Conservation (phyloP, 2,113 vertebrate genomes). For the Rhodinocichla rosea region DNA sequence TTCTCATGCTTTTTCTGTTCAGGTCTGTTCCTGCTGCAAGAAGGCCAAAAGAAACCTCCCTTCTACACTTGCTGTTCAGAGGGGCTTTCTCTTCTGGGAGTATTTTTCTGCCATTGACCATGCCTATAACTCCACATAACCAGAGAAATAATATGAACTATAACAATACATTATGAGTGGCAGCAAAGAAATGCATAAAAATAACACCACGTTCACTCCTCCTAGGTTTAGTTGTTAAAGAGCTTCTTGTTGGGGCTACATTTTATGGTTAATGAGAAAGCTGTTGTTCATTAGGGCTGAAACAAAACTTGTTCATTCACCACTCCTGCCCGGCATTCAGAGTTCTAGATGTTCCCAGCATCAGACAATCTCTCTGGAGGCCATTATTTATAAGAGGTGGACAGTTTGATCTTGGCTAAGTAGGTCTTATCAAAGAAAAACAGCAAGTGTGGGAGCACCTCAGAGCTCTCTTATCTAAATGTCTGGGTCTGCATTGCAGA, state of each 20-base stretch:
- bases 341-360: background rate
- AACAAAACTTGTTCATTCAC: background rate
- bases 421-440: background rate
- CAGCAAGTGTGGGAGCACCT: background rate
- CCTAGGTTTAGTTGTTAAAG: background rate
- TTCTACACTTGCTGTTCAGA: background rate
- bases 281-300: background rate
- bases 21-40: background rate
- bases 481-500: background rate
- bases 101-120: background rate
- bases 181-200: background rate
- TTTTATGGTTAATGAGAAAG: background rate
- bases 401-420: background rate
- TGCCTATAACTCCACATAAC: background rate
- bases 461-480: background rate
- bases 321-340: background rate
- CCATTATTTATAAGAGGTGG: background rate
- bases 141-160: background rate
- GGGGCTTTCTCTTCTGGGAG: background rate
- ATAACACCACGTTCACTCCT: background rate
- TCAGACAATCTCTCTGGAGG: background rate
- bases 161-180: background rate
- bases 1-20: background rate
- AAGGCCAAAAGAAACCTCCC: background rate
- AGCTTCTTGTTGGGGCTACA: rapidly evolving